phyloP scores from a whole-genome alignment of 2,888 invertebrate species.

The Caenorhabditis panamensis region DNA sequence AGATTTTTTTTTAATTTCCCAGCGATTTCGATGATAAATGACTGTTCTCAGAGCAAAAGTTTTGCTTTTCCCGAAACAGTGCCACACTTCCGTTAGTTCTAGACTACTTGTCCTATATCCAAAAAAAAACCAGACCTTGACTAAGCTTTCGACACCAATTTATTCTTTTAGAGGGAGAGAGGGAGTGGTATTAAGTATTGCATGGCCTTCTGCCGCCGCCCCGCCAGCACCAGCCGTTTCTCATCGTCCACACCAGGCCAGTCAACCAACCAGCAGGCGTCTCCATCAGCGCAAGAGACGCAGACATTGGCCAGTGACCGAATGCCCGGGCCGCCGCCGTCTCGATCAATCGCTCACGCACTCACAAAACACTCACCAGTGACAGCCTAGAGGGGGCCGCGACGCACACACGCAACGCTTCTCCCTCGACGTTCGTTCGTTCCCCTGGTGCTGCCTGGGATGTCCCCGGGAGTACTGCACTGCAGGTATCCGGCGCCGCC shows the following conservation, averaged over 20 bases:
- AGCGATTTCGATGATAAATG: too few species aligned
- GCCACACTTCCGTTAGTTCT: too few species aligned
- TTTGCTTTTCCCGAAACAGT: too few species aligned
- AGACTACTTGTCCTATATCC: too few species aligned
- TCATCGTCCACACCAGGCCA: not conserved
- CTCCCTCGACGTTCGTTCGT: not conserved
- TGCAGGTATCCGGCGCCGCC: conserved; percentile 34
- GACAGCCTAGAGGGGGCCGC: conserved; percentile 23
- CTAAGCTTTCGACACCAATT: not conserved
- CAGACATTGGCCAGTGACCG: conserved; percentile 8
- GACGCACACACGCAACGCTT: conserved; percentile 50
- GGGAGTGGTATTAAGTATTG: conserved; percentile 5
- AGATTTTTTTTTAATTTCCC: too few species aligned
- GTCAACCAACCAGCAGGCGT: not conserved
- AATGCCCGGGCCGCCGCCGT: conserved; percentile 14
- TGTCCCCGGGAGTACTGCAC: conserved; percentile 17
- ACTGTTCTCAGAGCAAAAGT: too few species aligned
- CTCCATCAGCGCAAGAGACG: not conserved
- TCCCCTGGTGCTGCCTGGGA: too few species aligned
- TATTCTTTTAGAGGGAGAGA: not conserved
- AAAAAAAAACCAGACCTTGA: not conserved
- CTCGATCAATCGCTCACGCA: conserved; percentile 29
- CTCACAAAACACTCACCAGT: conserved; percentile 28
- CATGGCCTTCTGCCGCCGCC: not conserved
- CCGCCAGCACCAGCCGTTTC: conserved; percentile 1